Conservation (phyloP, 2,797 vertebrate genomes). For the Hapalemur alaotrensis region DNA sequence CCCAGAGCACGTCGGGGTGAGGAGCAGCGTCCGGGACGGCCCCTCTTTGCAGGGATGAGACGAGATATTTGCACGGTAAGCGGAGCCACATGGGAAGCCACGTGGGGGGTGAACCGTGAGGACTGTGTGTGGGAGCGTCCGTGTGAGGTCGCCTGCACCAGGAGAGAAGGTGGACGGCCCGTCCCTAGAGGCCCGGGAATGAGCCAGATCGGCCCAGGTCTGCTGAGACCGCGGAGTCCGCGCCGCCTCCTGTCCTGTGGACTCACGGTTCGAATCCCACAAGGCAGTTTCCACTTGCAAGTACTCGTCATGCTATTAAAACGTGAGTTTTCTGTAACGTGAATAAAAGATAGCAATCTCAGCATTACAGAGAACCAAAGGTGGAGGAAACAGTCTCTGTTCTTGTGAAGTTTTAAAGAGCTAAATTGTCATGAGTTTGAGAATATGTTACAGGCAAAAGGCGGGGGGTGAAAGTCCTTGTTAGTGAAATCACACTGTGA, state of each 20-base stretch:
- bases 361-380: background rate
- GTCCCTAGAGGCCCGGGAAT: background rate
- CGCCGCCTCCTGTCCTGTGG: rapidly evolving
- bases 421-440: background rate
- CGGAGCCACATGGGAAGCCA: background rate
- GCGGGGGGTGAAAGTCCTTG: background rate
- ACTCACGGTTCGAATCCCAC: background rate
- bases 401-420: background rate
- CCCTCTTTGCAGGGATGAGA: background rate
- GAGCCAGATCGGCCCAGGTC: background rate
- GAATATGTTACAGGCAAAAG: background rate
- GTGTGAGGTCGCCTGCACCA: background rate
- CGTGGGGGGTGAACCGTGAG: background rate
- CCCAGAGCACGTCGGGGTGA: rapidly evolving
- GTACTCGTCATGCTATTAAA: background rate
- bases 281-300: background rate
- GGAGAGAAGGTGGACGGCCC: background rate
- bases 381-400: background rate
- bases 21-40: background rate
- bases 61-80: background rate
- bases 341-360: background rate
- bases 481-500: background rate
- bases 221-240: background rate
- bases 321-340: background rate
- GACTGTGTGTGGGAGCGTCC: background rate